Evolutionary conservation across 2,113 vertebrate species (phyloP).

Genomic region (Mobula birostris): DNA sequence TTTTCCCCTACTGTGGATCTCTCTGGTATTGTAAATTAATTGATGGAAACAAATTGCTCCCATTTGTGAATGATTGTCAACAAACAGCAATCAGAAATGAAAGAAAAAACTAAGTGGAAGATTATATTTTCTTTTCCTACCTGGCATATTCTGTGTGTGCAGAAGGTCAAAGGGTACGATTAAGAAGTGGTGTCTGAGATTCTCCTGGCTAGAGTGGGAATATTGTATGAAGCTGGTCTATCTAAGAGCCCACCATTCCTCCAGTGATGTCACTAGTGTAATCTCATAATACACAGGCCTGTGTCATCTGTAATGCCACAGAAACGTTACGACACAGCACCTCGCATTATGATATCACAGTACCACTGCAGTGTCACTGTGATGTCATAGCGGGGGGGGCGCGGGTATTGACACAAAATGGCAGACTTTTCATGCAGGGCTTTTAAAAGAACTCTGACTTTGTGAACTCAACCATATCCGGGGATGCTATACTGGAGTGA

Average conservation of each 20-base stretch:
- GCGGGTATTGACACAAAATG: neutral
- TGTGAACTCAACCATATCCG: neutral
- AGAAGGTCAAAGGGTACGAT: neutral
- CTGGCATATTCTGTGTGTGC: neutral
- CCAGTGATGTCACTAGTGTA: neutral
- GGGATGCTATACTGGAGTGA: neutral
- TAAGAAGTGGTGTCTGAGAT: neutral
- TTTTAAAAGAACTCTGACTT: neutral
- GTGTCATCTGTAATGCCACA: neutral
- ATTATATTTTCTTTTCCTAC: neutral
- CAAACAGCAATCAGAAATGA: no score
- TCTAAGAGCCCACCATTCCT: no score
- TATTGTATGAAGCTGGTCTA: neutral
- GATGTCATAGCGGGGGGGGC: neutral
- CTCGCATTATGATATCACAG: neutral
- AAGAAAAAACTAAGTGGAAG: neutral
- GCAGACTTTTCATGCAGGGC: neutral
- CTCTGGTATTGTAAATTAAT: neutral
- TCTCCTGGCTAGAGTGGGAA: neutral
- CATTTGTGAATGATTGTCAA: neutral
- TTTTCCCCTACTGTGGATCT: neutral
- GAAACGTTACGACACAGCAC: neutral
- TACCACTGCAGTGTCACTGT: neutral
- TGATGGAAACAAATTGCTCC: neutral
- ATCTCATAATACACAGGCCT: neutral